Conservation (phyloP, 2,113 vertebrate species). For the Gobiocypris rarus region DNA sequence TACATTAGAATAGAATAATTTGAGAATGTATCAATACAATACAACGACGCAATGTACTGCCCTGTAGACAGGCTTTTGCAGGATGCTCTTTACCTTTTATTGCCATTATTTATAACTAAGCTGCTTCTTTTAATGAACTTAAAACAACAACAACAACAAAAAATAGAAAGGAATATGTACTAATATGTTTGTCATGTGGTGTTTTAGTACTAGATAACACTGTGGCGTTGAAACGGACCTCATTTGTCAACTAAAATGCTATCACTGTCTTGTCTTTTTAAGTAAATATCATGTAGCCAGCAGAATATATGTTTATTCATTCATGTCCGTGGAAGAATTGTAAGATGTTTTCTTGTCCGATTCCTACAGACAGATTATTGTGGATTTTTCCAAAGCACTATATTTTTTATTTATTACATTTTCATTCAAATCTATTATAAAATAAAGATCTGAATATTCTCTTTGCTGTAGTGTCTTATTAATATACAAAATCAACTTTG, state of each 20-base stretch:
- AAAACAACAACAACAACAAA: too few relatives aligned
- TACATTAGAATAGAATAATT: conserved; percentile 45
- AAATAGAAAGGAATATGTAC: background rate
- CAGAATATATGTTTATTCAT: conserved; percentile 20
- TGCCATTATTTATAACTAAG: conserved; percentile 53
- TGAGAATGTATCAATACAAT: conserved; percentile 46
- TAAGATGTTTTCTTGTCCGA: background rate
- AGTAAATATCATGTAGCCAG: conserved; percentile 33
- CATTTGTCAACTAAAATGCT: conserved; percentile 43
- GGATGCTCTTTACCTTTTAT: conserved; percentile 57
- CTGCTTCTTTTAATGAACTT: conserved; percentile 49
- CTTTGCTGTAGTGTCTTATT: background rate
- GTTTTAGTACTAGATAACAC: conserved; percentile 47
- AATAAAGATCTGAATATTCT: background rate
- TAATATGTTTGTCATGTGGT: conserved; percentile 4
- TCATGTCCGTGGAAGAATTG: background rate
- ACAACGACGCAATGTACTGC: conserved; percentile 43
- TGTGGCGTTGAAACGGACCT: conserved; percentile 56
- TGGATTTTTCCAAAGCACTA: conserved; percentile 55
- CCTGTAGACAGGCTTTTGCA: conserved; percentile 52
- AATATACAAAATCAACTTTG: background rate
- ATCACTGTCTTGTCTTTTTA: conserved; percentile 44
- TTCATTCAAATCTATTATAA: conserved; percentile 12
- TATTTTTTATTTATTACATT: conserved; percentile 57
- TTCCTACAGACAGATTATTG: conserved; percentile 44